Evolutionary conservation across 2,888 invertebrate species (phyloP).

Genomic region (Ochropleura leucogaster): DNA sequence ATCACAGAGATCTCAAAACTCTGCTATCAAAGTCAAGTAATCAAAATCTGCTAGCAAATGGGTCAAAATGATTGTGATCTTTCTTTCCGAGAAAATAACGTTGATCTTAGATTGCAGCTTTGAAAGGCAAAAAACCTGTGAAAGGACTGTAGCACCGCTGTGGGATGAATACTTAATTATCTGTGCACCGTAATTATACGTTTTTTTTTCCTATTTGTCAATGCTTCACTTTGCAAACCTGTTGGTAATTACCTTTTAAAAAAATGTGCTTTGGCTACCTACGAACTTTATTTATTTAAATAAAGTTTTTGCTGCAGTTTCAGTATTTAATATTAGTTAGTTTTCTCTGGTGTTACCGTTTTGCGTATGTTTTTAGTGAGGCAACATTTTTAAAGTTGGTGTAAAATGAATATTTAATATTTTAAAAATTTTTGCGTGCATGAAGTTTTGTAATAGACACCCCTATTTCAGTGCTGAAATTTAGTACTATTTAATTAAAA

Average conservation of each 20-base stretch:
- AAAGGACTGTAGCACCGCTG: background rate
- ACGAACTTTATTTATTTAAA: conserved; percentile 29
- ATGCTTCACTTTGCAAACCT: conserved; percentile 30
- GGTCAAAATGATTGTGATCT: background rate
- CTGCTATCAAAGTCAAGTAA: too few relatives aligned
- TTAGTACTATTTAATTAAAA: background rate
- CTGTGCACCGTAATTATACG: conserved; percentile 47
- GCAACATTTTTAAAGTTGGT: background rate
- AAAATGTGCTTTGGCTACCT: conserved; percentile 25
- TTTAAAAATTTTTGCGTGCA: background rate
- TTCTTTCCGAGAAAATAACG: background rate
- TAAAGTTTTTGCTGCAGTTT: conserved; percentile 13
- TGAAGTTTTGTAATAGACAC: background rate
- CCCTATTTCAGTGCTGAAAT: background rate
- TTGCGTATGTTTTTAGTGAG: conserved; percentile 2
- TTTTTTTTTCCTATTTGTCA: conserved; percentile 52
- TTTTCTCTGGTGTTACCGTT: background rate
- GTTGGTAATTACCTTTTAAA: conserved; percentile 36
- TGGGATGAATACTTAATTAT: conserved; percentile 53
- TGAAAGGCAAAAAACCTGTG: background rate
- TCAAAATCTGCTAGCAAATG: background rate
- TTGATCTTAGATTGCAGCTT: background rate
- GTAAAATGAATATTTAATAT: background rate
- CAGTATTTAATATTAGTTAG: conserved; percentile 40
- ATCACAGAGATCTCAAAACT: too few relatives aligned